These are phyloP conservation scores for Theropithecus gelada DNA, from an alignment of 2,113 vertebrate genomes.

Conservation along the genomic window DNA sequence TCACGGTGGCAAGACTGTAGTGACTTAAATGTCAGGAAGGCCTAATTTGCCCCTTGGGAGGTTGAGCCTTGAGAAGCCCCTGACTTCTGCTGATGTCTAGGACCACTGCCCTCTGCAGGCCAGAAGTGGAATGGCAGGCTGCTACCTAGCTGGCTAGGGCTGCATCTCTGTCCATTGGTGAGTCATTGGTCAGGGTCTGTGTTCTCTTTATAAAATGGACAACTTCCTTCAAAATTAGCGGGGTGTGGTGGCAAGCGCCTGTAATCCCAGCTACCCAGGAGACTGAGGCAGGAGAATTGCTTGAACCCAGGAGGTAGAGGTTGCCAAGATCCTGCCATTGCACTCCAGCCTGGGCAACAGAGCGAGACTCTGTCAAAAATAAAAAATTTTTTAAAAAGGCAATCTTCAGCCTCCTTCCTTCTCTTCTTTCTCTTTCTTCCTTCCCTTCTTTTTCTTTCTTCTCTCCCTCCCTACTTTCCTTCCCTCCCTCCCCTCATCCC, in stretches of 20 bases:
- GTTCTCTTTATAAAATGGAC: neutral
- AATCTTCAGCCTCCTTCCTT: too few relatives aligned
- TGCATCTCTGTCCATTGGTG: neutral
- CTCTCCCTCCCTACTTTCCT: neutral
- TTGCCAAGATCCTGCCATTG: too few relatives aligned
- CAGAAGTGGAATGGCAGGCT: neutral
- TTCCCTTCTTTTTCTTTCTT: neutral
- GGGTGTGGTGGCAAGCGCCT: too few relatives aligned
- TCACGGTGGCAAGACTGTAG: neutral
- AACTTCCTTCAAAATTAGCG: neutral
- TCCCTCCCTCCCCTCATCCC: neutral
- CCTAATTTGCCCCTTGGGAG: neutral
- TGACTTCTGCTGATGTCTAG: neutral
- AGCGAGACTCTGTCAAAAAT: too few relatives aligned
- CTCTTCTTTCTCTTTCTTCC: neutral
- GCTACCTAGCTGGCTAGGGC: neutral
- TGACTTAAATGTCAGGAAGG: conserved; percentile 4
- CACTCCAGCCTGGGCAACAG: too few relatives aligned
- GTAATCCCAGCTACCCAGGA: too few relatives aligned
- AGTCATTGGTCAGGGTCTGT: neutral
- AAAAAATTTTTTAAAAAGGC: too few relatives aligned
- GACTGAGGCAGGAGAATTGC: too few relatives aligned
- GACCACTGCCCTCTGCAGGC: conserved; percentile 65
- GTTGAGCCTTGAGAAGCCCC: neutral
- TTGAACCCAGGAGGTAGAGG: too few relatives aligned